Conservation (phyloP, 1,140 invertebrate genomes). For the Calephelis virginiensis region DNA sequence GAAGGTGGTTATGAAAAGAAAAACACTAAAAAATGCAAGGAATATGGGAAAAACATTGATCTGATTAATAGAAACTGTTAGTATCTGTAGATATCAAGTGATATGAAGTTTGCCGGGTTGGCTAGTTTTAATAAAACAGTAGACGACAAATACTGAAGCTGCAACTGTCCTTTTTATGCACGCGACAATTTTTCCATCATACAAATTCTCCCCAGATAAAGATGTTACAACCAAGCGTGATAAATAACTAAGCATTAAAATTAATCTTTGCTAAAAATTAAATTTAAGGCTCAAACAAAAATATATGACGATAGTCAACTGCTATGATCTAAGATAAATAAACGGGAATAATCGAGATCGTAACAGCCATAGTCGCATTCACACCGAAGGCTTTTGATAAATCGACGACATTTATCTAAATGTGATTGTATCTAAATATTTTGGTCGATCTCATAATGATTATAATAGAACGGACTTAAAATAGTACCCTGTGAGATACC, state of each 20-base stretch:
- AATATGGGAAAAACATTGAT: no score
- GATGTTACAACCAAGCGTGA: background rate
- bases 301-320: background rate
- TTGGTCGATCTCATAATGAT: conserved; percentile 64
- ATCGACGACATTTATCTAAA: conserved; percentile 66
- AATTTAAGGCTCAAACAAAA: background rate
- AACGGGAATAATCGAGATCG: conserved; percentile 54
- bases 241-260: conserved; percentile 2
- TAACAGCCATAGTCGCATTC: conserved; percentile 41
- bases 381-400: conserved; percentile 54
- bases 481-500: conserved; percentile 39
- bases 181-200: conserved; percentile 4
- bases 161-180: no score
- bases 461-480: conserved; percentile 43
- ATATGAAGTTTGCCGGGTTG: no score
- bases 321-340: conserved; percentile 48
- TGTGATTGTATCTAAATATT: conserved; percentile 74
- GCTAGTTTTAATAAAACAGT: no score
- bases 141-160: no score
- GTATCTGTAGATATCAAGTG: no score
- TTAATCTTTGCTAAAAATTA: background rate
- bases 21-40: no score
- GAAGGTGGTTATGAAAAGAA: no score
- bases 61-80: no score
- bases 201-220: background rate